Evolutionary conservation across 2,113 vertebrate genomes (phyloP), one percentile per base, ranked within the genome.

Genomic region (Stomatorhinus ivindoensis): DNA sequence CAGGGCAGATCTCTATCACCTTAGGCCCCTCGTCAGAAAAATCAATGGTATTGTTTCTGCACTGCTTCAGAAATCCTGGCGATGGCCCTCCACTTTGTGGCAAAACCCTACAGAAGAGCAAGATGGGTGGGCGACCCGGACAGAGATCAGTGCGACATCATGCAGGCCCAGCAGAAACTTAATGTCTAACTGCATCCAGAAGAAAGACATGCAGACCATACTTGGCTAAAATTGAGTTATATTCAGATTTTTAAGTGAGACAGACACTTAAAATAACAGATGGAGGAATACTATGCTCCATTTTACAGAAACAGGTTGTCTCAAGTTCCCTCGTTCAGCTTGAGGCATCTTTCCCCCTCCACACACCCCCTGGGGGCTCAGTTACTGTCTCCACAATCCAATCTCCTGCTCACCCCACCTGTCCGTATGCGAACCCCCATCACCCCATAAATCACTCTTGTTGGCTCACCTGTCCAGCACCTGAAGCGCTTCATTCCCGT

Each of bases 401-500:
- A 48, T 46, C 89, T 83, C 46, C 73, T 51, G 73, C 51, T 84
- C 46, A 82, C 84, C 83, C 53, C 89, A 87, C 90, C 90, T 89
- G 88, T 55, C n/a, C 5, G 51, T 84, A 86, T 53, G 46, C 8
- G 46, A 4, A 51, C 35, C 65, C 39, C 89, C 65, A 31, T 39
- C 7, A 65, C 44, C 87, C 61, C 87, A 88, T 88, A 65, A 88
- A n/a, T 88, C 87, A 73, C 58, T 31, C 61, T 46, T 88, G 42
- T 44, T 73, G 61, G 44, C 87, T 88, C 31, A 88, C 87, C 87
- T 88, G 87, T 88, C 87, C n/a, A 58, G 55, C 58, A 88, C 87
- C 87, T 88, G 44, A 61, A 73, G 58, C 17, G 9, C 87, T 48
- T 58, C 44, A 31, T 61, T 48, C 87, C 87, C 15, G 15, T 19